phyloP scores from a whole-genome alignment of 2,888 invertebrate species.

The Priapulus caudatus region DNA sequence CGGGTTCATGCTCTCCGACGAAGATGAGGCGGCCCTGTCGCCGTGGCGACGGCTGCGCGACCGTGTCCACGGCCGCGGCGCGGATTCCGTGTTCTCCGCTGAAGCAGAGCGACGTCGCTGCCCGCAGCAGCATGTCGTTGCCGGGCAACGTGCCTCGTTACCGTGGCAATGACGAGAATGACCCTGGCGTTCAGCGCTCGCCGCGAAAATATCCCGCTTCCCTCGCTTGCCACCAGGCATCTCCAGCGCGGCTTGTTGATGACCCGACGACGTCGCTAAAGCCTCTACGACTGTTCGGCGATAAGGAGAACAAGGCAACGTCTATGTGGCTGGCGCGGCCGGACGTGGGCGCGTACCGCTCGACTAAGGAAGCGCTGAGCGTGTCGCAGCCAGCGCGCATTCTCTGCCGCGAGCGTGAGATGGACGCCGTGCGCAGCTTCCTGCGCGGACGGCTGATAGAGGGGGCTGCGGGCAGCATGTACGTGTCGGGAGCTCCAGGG shows the following conservation, averaged over 20 bases:
- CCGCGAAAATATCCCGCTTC: too few relatives aligned
- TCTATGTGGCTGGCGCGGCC: neutral
- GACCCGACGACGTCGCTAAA: too few relatives aligned
- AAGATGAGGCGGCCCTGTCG: too few relatives aligned
- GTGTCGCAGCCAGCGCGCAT: constrained; percentile 43
- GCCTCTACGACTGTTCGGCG: neutral
- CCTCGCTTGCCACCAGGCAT: too few relatives aligned
- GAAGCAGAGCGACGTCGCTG: too few relatives aligned
- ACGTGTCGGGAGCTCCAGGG: constrained; percentile 91
- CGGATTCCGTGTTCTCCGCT: too few relatives aligned
- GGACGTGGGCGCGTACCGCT: constrained; percentile 21
- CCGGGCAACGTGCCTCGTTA: constrained; percentile 32
- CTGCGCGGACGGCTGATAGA: constrained; percentile 52
- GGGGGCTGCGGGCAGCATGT: constrained; percentile 63
- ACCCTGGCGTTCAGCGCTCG: too few relatives aligned
- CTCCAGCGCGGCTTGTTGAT: too few relatives aligned
- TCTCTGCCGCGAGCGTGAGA: constrained; percentile 63
- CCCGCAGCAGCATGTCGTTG: too few relatives aligned
- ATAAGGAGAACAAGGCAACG: constrained; percentile 10
- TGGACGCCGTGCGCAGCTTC: constrained; percentile 54
- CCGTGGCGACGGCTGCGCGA: too few relatives aligned
- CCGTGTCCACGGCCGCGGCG: constrained; percentile 28
- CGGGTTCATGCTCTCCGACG: too few relatives aligned
- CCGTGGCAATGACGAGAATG: constrained; percentile 32
- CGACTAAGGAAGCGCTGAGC: constrained; percentile 44